These are phyloP conservation scores for Menura novaehollandiae DNA, from an alignment of 2,113 vertebrate genomes.

Conservation along the genomic window DNA sequence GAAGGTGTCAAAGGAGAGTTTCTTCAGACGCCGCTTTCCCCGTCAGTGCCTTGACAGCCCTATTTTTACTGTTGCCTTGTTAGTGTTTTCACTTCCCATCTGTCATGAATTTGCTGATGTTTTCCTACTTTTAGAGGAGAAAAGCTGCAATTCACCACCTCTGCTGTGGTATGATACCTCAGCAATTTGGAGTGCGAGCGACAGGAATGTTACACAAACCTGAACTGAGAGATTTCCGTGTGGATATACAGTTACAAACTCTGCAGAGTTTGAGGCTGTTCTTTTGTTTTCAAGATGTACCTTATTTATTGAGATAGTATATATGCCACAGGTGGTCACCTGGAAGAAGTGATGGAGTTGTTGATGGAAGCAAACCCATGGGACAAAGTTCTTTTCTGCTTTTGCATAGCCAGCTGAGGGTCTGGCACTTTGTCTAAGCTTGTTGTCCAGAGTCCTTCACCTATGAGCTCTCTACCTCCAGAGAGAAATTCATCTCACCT, in stretches of 20 bases:
- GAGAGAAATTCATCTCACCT: neutral
- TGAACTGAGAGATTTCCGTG: neutral
- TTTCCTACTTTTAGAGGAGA: neutral
- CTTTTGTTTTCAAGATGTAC: neutral
- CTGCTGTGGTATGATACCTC: neutral
- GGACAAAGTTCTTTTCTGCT: neutral
- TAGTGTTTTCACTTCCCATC: neutral
- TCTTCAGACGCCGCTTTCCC: neutral
- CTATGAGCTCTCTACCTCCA: neutral
- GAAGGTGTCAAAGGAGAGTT: neutral
- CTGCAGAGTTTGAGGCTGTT: neutral
- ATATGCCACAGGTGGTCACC: neutral
- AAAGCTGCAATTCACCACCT: neutral
- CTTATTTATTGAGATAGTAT: neutral
- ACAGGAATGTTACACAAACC: neutral
- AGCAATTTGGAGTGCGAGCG: neutral
- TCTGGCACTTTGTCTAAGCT: neutral
- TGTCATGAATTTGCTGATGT: neutral
- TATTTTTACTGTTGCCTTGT: neutral
- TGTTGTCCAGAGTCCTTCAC: neutral
- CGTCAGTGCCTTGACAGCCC: neutral
- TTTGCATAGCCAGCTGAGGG: neutral
- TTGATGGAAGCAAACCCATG: neutral
- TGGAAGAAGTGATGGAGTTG: neutral
- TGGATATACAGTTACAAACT: neutral